Evolutionary conservation across 1,140 invertebrate genomes (phyloP).

Genomic region (Drosophila bocki): DNA sequence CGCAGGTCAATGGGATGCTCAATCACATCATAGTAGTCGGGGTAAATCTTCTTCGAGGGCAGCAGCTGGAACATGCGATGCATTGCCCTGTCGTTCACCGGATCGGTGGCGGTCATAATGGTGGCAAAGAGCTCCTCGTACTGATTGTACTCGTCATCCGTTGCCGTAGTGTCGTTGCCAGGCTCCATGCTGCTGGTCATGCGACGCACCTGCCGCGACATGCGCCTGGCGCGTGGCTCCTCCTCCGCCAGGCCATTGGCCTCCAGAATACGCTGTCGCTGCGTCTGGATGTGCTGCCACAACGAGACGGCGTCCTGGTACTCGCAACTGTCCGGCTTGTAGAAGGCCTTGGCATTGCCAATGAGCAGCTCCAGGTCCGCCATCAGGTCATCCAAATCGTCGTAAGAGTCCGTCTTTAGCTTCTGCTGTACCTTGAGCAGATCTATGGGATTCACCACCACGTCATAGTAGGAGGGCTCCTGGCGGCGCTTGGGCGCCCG

Average conservation of each 20-base stretch:
- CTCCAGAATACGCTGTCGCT: slow-evolving; percentile 86
- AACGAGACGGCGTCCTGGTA: slow-evolving; percentile 96
- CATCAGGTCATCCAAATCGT: slow-evolving; percentile 94
- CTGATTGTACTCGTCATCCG: slow-evolving; percentile 89
- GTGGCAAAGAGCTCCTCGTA: slow-evolving; percentile 93
- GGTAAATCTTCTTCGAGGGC: slow-evolving; percentile 96
- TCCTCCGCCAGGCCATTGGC: slow-evolving; percentile 75
- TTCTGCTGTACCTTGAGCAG: slow-evolving; percentile 96
- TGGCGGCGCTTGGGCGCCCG: slow-evolving; percentile 96
- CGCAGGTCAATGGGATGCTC: slow-evolving; percentile 98
- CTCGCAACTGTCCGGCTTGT: slow-evolving; percentile 94
- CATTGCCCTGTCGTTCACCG: slow-evolving; percentile 92
- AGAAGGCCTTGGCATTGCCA: slow-evolving; percentile 96
- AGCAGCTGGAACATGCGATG: slow-evolving; percentile 95
- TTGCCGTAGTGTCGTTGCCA: slow-evolving; percentile 87
- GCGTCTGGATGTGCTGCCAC: slow-evolving; percentile 92
- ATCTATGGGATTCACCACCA: slow-evolving; percentile 97
- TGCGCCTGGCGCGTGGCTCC: slow-evolving; percentile 69
- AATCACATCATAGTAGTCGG: slow-evolving; percentile 98
- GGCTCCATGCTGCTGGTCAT: slow-evolving; percentile 85
- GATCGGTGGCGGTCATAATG: slow-evolving; percentile 91
- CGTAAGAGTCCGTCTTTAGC: slow-evolving; percentile 97
- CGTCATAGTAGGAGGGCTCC: slow-evolving; percentile 95
- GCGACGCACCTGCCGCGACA: slow-evolving; percentile 68
- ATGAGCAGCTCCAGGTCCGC: slow-evolving; percentile 95